Conservation (phyloP, 2,888 invertebrate genomes). For the Trichogramma dendrolimi region DNA sequence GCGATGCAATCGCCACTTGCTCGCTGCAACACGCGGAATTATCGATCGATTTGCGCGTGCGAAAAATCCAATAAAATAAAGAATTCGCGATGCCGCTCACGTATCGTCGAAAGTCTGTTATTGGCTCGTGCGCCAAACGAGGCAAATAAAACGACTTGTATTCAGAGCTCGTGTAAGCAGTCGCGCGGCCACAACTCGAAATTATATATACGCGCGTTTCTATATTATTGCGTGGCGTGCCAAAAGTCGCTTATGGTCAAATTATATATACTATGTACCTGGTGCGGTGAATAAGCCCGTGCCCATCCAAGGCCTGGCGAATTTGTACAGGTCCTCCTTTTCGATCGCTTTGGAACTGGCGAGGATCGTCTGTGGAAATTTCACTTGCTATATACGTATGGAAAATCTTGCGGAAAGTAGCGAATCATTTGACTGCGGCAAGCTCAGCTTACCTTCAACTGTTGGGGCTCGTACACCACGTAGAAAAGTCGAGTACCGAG, state of each 20-base stretch:
- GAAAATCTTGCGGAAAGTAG: neutral
- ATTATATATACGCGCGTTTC: no score
- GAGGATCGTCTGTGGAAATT: constrained; percentile 29
- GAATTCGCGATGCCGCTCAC: constrained; percentile 13
- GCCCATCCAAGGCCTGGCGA: constrained; percentile 36
- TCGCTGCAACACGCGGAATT: constrained; percentile 26
- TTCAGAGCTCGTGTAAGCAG: constrained; percentile 33
- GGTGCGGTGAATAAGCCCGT: constrained; percentile 40
- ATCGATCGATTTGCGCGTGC: constrained; percentile 6
- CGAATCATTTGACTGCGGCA: neutral
- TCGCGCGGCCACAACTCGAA: neutral
- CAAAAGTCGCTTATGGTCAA: no score
- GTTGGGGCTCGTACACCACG: constrained; percentile 34
- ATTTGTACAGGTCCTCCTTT: constrained; percentile 36
- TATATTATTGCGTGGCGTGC: no score
- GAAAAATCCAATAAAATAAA: neutral
- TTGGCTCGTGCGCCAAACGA: neutral
- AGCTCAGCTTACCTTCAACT: constrained; percentile 33
- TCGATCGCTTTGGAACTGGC: constrained; percentile 38
- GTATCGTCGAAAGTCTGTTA: constrained; percentile 8
- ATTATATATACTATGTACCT: constrained; percentile 22
- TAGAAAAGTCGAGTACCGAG: constrained; percentile 34
- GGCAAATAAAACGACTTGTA: constrained; percentile 35
- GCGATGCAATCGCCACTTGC: constrained; percentile 38
- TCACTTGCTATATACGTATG: neutral